Evolutionary conservation across 2,888 invertebrate species (phyloP), one percentile per base, ranked within the genome.

Genomic region (Drosophila silvestris): DNA sequence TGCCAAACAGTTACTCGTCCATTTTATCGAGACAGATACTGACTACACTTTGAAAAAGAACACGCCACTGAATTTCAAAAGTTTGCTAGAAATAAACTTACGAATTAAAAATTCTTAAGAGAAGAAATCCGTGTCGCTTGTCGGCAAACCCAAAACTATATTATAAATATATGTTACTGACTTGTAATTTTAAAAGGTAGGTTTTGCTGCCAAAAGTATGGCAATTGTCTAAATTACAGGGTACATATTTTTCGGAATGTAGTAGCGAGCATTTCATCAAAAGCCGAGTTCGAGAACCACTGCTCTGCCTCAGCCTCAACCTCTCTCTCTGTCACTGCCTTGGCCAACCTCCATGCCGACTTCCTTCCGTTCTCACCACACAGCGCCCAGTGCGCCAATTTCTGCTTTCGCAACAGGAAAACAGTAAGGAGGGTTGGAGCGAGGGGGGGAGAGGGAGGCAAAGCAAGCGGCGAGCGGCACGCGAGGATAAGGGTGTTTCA

Each of bases 1-100:
- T 79, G 84, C 68, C 82, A 90, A 86, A 86, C 91, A 84, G 83
- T 91, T 80, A 82, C 90, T 89, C 87, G 89, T 90, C 71, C 82
- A 89, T 91, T 88, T 90, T 84, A 91, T 82, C 67, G 69, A 73
- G 60, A 68, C 68, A 44, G 56, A 64, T 63, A 19, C 72, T 9
- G 28, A n/a, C 41, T 39, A 57, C 57, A 57, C 53, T 35, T 16
- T 1, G 16, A 33, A 5, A 54, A 52, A 54, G 14, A 33, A 22
- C n/a, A 5, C 9, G 1, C 26, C 16, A 9, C 47, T 26, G 16
- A 26, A 47, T 16, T 16, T 16, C 16, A 16, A 16, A 47, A 26
- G 9, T 26, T 26, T n/a, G 1, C 47, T 16, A 3, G 9, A n/a
- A 57, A 5, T n/a, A 10, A 30, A n/a, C 9, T 53, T 22, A 16